Base-by-base conservation (phyloP, 2,797 vertebrate species). In the Leptoclinus maculatus region DNA sequence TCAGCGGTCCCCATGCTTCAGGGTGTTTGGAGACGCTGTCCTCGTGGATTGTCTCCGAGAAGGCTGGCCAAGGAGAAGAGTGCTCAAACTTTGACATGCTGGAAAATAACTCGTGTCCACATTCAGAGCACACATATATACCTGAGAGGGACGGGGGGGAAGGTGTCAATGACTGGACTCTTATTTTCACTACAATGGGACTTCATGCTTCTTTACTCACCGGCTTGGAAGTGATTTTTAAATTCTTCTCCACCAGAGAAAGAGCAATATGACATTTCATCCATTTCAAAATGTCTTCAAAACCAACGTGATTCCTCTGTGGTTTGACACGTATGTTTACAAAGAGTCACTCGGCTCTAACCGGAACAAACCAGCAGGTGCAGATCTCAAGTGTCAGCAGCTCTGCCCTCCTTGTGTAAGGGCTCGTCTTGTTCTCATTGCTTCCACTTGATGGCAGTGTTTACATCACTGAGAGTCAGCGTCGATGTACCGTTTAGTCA, bases 41-140 rank as follows among this genome's bases (percentile, higher is more conserved):
- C 3, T 84, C 12, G 0, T 91, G 94, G 66, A 97, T 16, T 2
- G 96, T 96, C 78, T 97, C 90, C 0, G 96, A 95, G 91, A 97
- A 97, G 0, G 96, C 95, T 0, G 96, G 97, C 97, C 96, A 97
- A 0, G 96, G 96, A 3, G 97, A 96, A 0, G 96, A 97, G 82
- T 97, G 96, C 19, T 95, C 83, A 0, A 94, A 97, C 88, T 97
- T 97, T 0, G 95, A 92, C 0, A 21, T 70, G 88, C 96, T 97
- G 87, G 95, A 96, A 83, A 97, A 97, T 1, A 97, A 92, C 89
- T 97, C 93, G 0, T 96, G 93, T 25, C 95, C 95, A 2, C 97
- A 97, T 66, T 92, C 92, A 66, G 94, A 87, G 2, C 96, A 97
- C 56, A 95, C 91, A 0, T 96, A 96, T 23, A 96, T 19, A 4